A percentile compares a stretch with the other conserved stretches of the same genome.
Conservation (phyloP, 2,797 vertebrate genomes). For the Lepus townsendii region DNA sequence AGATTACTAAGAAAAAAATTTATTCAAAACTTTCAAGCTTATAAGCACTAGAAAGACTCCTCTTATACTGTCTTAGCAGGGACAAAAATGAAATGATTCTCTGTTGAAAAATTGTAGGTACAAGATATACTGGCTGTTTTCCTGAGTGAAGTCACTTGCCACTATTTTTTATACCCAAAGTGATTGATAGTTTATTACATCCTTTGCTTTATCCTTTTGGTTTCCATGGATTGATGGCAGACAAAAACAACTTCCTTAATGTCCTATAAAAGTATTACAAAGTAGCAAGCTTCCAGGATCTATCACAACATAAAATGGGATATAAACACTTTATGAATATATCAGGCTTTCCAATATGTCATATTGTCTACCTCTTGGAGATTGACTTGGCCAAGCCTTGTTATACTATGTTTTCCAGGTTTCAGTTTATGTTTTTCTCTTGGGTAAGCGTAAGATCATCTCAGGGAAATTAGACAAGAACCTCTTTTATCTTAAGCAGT, state of each 20-base stretch:
- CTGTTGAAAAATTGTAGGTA: not conserved
- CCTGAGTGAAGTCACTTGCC: not conserved
- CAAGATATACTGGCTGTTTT: not conserved
- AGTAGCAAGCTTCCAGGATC: not conserved
- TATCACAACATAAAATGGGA: not conserved
- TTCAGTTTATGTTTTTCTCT: not conserved
- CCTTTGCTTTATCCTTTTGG: not conserved
- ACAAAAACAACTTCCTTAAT: not conserved
- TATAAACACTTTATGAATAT: not conserved
- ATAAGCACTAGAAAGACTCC: not conserved
- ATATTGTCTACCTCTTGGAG: not conserved
- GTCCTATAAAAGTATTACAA: not conserved
- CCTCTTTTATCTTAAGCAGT: rapidly evolving
- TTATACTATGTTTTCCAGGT: not conserved
- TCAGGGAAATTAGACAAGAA: not conserved
- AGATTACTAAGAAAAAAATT: not conserved
- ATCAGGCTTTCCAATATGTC: not conserved
- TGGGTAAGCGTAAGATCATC: not conserved
- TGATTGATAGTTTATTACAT: not conserved
- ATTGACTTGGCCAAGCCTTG: not conserved
- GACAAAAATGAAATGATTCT: not conserved
- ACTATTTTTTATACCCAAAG: not conserved
- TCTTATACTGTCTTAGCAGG: not conserved
- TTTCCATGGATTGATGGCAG: not conserved
- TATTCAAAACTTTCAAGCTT: not conserved